Conservation (phyloP, 2,888 invertebrate species). For the Dryomyza anilis region DNA sequence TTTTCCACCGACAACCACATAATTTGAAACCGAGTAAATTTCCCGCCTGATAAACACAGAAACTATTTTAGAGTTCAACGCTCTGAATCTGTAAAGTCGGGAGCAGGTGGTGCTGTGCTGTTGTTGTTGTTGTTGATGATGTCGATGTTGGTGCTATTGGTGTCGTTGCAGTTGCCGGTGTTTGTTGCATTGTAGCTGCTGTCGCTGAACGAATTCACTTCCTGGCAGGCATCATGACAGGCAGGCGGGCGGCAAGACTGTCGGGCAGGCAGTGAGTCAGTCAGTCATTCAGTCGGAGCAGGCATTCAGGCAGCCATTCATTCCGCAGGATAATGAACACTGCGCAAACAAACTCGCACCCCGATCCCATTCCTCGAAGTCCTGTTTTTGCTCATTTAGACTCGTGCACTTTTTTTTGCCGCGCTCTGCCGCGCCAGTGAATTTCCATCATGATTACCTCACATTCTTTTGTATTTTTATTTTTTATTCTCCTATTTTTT, state of each 20-base stretch:
- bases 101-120: slow-evolving; percentile 6
- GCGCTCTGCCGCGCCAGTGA: neutral
- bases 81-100: neutral
- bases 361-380: neutral
- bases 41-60: slow-evolving; percentile 17
- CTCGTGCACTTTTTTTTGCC: neutral
- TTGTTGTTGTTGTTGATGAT: neutral
- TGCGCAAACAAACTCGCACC: neutral
- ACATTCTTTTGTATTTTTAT: neutral
- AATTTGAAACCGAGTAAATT: slow-evolving; percentile 12
- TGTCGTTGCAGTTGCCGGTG: neutral
- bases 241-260: too few species aligned
- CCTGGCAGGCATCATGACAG: too few species aligned
- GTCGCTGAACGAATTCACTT: slow-evolving; percentile 7
- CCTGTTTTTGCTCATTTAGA: slow-evolving; percentile 3
- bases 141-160: neutral
- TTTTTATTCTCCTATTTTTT: too few species aligned
- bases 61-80: slow-evolving; percentile 16
- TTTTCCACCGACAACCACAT: slow-evolving; percentile 12
- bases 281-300: too few species aligned
- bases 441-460: neutral
- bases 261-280: too few species aligned
- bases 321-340: neutral
- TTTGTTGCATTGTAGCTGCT: neutral
- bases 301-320: slow-evolving; percentile 7